Percentiles rank a stretch among this genome's conserved stretches.
These are phyloP conservation scores for Hypanus sabinus DNA, from an alignment of 2,113 vertebrate genomes.

Conservation along the genomic window DNA sequence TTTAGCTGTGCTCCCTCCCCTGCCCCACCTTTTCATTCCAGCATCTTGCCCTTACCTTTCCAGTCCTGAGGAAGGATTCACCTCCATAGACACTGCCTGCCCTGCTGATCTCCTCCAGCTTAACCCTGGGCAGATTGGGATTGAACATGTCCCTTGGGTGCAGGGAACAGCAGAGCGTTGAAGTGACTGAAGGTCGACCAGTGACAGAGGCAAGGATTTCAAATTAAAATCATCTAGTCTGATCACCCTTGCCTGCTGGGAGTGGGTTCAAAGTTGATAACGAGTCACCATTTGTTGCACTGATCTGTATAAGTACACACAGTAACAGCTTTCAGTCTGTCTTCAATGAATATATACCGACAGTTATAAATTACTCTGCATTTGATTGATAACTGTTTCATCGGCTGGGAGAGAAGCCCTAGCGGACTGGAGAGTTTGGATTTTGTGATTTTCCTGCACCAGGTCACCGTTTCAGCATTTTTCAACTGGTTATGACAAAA, in stretches of 20 bases:
- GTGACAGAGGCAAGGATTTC: too few species aligned
- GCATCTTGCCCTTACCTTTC: too few species aligned
- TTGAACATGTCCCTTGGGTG: too few species aligned
- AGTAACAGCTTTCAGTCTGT: neutral
- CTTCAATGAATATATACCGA: neutral
- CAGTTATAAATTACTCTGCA: constrained; percentile 12
- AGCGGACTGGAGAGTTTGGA: neutral
- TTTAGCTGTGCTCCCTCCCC: too few species aligned
- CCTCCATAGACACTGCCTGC: too few species aligned
- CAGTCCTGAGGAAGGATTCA: too few species aligned
- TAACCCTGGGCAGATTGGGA: too few species aligned
- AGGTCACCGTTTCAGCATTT: neutral
- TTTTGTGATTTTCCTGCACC: neutral
- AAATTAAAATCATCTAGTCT: neutral
- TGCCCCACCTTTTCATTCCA: too few species aligned
- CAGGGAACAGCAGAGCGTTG: too few species aligned
- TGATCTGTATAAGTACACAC: neutral
- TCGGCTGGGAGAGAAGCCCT: neutral
- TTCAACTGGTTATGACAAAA: neutral
- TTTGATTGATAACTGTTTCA: constrained; percentile 23
- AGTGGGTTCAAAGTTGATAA: neutral
- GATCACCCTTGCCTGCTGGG: neutral
- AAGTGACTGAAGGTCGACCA: too few species aligned
- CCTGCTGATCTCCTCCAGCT: too few species aligned
- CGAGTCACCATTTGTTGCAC: neutral